Base-by-base conservation (phyloP, 2,888 invertebrate species). In the Horisme vitalbata region DNA sequence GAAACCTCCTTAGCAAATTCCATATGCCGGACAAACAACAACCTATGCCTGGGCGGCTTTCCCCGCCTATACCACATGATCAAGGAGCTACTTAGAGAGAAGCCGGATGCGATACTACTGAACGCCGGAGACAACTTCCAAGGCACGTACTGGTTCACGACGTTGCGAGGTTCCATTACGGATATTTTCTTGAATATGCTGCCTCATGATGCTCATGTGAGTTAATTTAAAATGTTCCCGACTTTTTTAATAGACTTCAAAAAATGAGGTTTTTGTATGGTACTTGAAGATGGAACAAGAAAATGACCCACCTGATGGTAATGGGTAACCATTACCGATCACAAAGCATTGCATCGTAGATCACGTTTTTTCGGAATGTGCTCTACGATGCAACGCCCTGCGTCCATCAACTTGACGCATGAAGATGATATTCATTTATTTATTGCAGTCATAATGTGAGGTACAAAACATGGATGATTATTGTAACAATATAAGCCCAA, bases 71-170 rank as follows among this genome's bases (percentile, higher is more conserved):
- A 91, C 57, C 79, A 91, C 12, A 91, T 91, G 35, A 90, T 93
- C 11, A 80, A 83, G 5, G 71, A 83, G 0, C 78, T 91, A 2
- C 76, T 83, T 23, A 60, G 73, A 1, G 69, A 80, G 54, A 91
- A 92, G 52, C 90, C 90, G 0, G 76, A 94, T 50, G 89, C 94
- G 0, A 75, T 97, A 11, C 91, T 95, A 21, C 77, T 97, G 41
- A 95, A 96, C 69, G 96, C 94, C 0, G 96, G 96, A 0, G 96
- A 96, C 76, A 94, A 94, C 70, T 97, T 93, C 73, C 95, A 96
- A 71, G 96, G 96, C 0, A 96, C 96, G 0, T 87, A 95, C n/a
- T 96, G 95, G 94, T 96, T 95, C 66, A 93, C 93, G 10, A 65
- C 94, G 3, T 91, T 93, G n/a, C 91, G 92, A 60, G 94, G 94